Evolutionary conservation across 2,797 vertebrate species (phyloP).

Genomic region (Lindbergichthys nudifrons): DNA sequence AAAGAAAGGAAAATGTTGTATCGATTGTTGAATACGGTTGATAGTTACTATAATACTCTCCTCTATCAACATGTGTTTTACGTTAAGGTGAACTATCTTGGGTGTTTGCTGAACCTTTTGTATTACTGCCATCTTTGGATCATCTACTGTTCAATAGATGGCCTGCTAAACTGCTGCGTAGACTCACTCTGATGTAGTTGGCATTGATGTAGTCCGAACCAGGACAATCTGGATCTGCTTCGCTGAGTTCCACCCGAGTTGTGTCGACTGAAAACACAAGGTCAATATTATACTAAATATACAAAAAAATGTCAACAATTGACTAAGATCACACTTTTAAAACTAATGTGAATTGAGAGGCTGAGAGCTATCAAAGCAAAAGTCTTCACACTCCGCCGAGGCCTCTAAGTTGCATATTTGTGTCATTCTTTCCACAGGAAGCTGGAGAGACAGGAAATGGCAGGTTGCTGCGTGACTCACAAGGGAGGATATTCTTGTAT

Average conservation of each 20-base stretch:
- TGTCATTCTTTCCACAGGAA: conserved; percentile 82
- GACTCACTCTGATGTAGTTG: conserved; percentile 90
- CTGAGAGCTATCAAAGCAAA: conserved; percentile 31
- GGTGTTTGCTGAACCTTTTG: not conserved
- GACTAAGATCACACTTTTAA: conserved; percentile 13
- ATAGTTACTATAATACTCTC: too few species aligned
- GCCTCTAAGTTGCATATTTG: conserved; percentile 51
- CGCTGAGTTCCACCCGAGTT: conserved; percentile 86
- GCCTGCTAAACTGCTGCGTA: not conserved
- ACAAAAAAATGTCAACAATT: conserved; percentile 15
- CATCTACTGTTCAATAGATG: not conserved
- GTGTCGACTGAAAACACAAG: conserved; percentile 85
- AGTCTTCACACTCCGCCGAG: conserved; percentile 27
- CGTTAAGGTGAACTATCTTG: not conserved
- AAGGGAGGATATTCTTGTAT: conserved; percentile 95
- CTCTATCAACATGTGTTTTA: not conserved
- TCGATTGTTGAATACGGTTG: not conserved
- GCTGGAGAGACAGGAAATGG: conserved; percentile 74
- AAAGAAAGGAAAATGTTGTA: not conserved
- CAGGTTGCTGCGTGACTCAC: conserved; percentile 81
- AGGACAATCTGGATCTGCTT: conserved; percentile 80
- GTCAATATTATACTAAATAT: conserved; percentile 14
- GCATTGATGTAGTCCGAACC: conserved; percentile 93
- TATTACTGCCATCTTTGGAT: not conserved
- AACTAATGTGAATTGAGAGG: conserved; percentile 10